Base-by-base conservation (phyloP, 2,888 invertebrate species). In the Sclerodermus sp. region DNA sequence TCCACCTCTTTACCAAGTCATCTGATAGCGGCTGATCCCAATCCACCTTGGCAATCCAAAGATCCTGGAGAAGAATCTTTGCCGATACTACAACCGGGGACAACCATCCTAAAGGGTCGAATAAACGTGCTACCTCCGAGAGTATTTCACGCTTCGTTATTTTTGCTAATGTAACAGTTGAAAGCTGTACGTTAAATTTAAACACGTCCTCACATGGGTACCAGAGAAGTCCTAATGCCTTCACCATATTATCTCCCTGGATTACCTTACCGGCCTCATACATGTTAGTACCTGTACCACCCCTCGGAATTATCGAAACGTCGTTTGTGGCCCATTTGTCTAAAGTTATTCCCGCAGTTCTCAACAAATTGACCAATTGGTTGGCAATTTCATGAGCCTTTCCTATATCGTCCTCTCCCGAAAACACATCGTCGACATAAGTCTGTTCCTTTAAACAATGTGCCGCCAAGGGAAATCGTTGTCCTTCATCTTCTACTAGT, bases 271-370 rank as follows among this genome's bases (percentile, higher is more conserved):
- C 10, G 10, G 8, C 4, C 3, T 23, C 23, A 23, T 23, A n/a
- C n/a, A n/a, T n/a, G n/a, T n/a, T n/a, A n/a, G n/a, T n/a, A n/a
- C n/a, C n/a, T n/a, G n/a, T n/a, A n/a, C 2, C n/a, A 32, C 4
- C 31, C 1, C 15, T 4, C 1, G 29, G 1, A 13, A 9, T 14
- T 12, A 12, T 1, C 12, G 16, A 23, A 23, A 40, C 17, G 3
- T 36, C 36, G 17, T 45, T 42, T 1, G 45, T 42, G 5, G 51
- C 40, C 51, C 45, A 51, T 41, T 47, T 51, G 41, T 47, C 47
- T 13, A 47, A 12, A 10, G 40, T 29, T 5, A 51, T 34, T 5
- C 51, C 47, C 1, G 51, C 47, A 3, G 44, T 18, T 13, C 10
- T 1, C n/a, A 51, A 32, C 9, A 51, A 23, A 1, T 18, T 16